These are phyloP conservation scores for Amblyraja radiata DNA, from an alignment of 2,797 vertebrate species.

Conservation along the genomic window DNA sequence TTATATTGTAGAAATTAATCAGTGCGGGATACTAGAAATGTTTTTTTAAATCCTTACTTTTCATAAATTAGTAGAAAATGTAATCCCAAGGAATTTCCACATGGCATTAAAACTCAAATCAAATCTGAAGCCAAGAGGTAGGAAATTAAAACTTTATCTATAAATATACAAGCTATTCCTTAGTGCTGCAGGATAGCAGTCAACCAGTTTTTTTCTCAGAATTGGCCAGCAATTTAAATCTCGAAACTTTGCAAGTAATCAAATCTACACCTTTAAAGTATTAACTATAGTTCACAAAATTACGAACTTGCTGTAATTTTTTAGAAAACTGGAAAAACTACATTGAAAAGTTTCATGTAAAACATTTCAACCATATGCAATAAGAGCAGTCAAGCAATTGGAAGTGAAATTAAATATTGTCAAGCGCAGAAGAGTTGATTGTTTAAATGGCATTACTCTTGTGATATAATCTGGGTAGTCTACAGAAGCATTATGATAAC, in stretches of 20 bases:
- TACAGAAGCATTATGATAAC: not conserved
- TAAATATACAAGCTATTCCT: not conserved
- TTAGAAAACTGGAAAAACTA: not conserved
- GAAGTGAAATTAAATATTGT: not conserved
- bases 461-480: not conserved
- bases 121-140: not conserved
- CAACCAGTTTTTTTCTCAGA: not conserved
- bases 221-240: constrained; percentile 16
- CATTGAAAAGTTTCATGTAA: not conserved
- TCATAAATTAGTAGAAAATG: constrained; percentile 36
- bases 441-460: not conserved
- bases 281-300: not conserved
- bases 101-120: not conserved
- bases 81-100: constrained; percentile 17
- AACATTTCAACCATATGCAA: not conserved
- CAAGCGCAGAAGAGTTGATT: not conserved
- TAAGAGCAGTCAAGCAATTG: not conserved
- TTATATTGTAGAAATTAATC: constrained; percentile 10
- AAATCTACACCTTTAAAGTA: not conserved
- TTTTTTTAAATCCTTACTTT: constrained; percentile 13
- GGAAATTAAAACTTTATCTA: not conserved
- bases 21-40: constrained; percentile 25
- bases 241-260: not conserved
- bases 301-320: not conserved
- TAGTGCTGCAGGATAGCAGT: not conserved